Evolutionary conservation across 2,888 invertebrate species (phyloP).

Genomic region (Phyllotreta cruciferae): DNA sequence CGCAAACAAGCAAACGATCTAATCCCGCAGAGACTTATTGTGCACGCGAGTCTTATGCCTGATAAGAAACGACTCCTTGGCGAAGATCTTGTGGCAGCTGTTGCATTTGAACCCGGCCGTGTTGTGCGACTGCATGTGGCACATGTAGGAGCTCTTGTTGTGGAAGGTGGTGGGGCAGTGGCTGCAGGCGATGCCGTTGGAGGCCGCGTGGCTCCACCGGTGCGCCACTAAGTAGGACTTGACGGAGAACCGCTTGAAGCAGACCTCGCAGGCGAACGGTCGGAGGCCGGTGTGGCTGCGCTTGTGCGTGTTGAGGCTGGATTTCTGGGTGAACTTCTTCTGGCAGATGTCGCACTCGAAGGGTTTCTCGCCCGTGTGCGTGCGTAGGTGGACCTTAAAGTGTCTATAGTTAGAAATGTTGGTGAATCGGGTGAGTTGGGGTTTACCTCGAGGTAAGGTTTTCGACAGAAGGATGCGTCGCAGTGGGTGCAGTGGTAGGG

Average conservation of each 20-base stretch:
- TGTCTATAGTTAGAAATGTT: not conserved
- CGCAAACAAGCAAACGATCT: slow-evolving; percentile 8
- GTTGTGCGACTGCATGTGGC: slow-evolving; percentile 78
- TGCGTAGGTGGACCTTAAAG: slow-evolving; percentile 74
- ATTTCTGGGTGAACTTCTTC: slow-evolving; percentile 82
- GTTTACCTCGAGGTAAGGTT: slow-evolving; percentile 73
- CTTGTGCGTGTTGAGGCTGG: slow-evolving; percentile 82
- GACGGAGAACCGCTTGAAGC: slow-evolving; percentile 80
- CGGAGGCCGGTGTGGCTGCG: slow-evolving; percentile 81
- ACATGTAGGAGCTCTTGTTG: slow-evolving; percentile 76
- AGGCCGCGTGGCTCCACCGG: slow-evolving; percentile 81
- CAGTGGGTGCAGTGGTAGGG: slow-evolving; percentile 81
- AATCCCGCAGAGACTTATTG: slow-evolving; percentile 54
- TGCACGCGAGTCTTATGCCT: slow-evolving; percentile 80
- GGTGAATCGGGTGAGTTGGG: not conserved
- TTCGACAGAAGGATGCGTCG: slow-evolving; percentile 80
- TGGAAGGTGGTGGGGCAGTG: slow-evolving; percentile 77
- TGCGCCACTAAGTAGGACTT: slow-evolving; percentile 84
- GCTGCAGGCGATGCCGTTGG: slow-evolving; percentile 71
- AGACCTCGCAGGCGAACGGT: slow-evolving; percentile 80
- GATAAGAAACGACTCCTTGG: slow-evolving; percentile 79
- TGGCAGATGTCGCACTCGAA: slow-evolving; percentile 78
- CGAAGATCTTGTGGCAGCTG: slow-evolving; percentile 77
- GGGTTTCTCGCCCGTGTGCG: slow-evolving; percentile 79
- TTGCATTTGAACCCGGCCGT: slow-evolving; percentile 76